Conservation (phyloP, 2,113 vertebrate genomes). For the Psittacus erithacus region DNA sequence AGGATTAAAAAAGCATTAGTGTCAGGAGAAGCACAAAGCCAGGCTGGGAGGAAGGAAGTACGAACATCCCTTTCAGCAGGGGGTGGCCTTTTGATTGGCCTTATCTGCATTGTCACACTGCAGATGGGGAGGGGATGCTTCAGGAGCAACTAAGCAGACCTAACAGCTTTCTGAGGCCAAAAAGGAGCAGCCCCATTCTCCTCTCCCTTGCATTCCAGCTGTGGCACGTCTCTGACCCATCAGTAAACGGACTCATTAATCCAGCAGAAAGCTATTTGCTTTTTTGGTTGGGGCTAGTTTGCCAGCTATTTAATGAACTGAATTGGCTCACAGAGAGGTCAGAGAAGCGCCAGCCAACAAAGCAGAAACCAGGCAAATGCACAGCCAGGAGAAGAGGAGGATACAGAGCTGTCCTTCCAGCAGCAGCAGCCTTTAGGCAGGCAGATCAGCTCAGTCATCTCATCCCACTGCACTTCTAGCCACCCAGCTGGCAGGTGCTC, state of each 20-base stretch:
- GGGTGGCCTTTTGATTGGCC: conserved; percentile 55
- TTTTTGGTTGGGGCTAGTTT: conserved; percentile 34
- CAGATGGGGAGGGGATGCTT: background rate
- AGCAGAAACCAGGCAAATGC: background rate
- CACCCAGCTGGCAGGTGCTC: background rate
- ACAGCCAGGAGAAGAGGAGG: background rate
- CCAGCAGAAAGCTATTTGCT: background rate
- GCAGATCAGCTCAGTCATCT: background rate
- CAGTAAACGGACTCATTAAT: conserved; percentile 35
- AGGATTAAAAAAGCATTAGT: conserved; percentile 53
- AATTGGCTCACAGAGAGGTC: conserved; percentile 10
- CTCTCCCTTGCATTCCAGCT: conserved; percentile 26
- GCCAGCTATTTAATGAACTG: conserved; percentile 19
- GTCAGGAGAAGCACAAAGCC: conserved; percentile 41
- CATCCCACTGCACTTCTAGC: background rate
- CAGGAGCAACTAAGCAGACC: conserved; percentile 19
- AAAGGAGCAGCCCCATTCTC: conserved; percentile 60
- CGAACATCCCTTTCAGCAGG: conserved; percentile 64
- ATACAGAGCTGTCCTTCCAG: background rate
- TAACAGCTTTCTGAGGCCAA: conserved; percentile 45
- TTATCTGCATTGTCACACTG: conserved; percentile 38
- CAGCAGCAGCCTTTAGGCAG: background rate
- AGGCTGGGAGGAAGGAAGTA: conserved; percentile 49
- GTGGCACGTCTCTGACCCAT: conserved; percentile 3
- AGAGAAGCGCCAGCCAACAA: conserved; percentile 14